A percentile compares a stretch with the other conserved stretches of the same genome.
These are phyloP conservation scores for Orthonyx spaldingii DNA, from an alignment of 2,113 vertebrate species.

Conservation along the genomic window DNA sequence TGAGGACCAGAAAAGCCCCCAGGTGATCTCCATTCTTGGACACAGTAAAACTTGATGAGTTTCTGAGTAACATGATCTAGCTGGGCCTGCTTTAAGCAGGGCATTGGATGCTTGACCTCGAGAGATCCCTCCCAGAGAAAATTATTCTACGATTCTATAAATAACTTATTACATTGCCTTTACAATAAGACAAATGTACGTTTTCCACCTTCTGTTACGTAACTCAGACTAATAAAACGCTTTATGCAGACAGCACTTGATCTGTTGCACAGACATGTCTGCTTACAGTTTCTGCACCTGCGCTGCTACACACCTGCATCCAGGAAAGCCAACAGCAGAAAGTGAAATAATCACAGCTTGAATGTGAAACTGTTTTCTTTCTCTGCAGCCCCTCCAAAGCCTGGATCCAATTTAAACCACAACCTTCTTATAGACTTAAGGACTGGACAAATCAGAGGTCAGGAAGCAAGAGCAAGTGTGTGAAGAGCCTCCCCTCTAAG, in stretches of 20 bases:
- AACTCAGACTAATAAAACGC: background rate
- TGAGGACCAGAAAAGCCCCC: background rate
- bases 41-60: background rate
- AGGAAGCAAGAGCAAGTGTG: background rate
- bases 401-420: background rate
- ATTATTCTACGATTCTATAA: background rate
- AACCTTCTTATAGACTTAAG: background rate
- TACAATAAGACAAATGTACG: background rate
- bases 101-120: background rate
- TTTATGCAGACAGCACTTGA: background rate
- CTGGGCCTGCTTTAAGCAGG: background rate
- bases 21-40: background rate
- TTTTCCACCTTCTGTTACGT: background rate
- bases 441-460: background rate
- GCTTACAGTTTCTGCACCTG: background rate
- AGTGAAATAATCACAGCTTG: background rate
- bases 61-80: background rate
- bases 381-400: background rate
- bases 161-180: background rate
- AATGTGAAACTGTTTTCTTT: background rate
- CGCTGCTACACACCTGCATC: background rate
- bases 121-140: background rate
- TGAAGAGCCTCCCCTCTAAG: background rate
- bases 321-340: background rate
- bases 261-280: background rate